Evolutionary conservation across 2,113 vertebrate species (phyloP).

Genomic region (Steatornis caripensis): DNA sequence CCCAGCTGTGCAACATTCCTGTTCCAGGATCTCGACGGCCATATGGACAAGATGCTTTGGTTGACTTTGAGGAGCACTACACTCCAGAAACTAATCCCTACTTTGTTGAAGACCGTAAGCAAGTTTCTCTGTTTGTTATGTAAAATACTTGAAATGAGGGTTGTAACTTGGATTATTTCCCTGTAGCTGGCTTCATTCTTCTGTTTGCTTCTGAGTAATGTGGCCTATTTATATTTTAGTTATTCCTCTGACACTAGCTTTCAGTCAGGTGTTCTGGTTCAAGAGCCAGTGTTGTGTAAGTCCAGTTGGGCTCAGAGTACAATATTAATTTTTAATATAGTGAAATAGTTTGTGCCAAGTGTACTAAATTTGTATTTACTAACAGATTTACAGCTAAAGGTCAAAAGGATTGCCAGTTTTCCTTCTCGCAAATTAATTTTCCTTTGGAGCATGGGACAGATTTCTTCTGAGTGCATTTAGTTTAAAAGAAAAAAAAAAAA

Average conservation of each 20-base stretch:
- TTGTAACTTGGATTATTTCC: background rate
- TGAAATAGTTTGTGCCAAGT: background rate
- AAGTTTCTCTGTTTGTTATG: background rate
- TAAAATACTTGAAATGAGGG: background rate
- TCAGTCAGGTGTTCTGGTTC: conserved; percentile 20
- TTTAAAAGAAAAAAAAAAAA: background rate
- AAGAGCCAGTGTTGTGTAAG: background rate
- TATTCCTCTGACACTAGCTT: conserved; percentile 7
- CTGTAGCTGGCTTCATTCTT: background rate
- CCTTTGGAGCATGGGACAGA: background rate
- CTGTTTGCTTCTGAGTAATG: background rate
- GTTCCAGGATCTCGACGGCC: conserved; percentile 70
- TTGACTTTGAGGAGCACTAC: conserved; percentile 77
- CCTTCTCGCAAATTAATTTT: conserved; percentile 36
- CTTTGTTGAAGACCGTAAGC: conserved; percentile 88
- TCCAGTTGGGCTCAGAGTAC: background rate
- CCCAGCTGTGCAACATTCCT: conserved; percentile 89
- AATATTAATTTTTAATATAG: background rate
- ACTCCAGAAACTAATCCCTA: conserved; percentile 72
- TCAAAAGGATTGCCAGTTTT: conserved; percentile 1
- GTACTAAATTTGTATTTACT: background rate
- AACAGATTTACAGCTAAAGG: conserved; percentile 32
- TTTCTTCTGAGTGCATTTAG: background rate
- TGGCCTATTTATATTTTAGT: background rate
- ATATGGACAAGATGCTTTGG: conserved; percentile 88